These are phyloP conservation scores for Temnothorax ravouxi DNA, from an alignment of 2,888 invertebrate genomes.

Conservation along the genomic window DNA sequence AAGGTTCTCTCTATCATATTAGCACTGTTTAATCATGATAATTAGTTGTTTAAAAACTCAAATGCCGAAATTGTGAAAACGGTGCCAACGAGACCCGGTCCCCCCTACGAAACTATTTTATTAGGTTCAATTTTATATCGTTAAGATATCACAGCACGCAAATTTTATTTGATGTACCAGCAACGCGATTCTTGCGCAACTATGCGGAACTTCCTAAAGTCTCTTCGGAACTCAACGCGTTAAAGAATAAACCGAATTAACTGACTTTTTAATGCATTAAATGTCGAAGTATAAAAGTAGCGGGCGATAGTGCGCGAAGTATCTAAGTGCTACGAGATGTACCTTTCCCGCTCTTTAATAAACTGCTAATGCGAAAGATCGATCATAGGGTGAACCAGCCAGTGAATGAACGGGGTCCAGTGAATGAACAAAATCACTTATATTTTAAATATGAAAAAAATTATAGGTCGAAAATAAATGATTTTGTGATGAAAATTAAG, in stretches of 20 bases:
- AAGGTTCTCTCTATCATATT: no score
- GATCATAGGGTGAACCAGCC: no score
- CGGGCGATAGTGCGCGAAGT: slow-evolving; percentile 31
- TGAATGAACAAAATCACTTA: no score
- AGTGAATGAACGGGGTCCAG: no score
- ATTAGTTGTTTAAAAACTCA: no score
- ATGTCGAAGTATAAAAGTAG: slow-evolving; percentile 46
- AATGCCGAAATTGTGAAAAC: no score
- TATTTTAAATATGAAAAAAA: no score
- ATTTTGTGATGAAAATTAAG: no score
- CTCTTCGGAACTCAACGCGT: not conserved
- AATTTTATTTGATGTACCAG: slow-evolving; percentile 1
- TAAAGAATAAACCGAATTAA: slow-evolving; percentile 47
- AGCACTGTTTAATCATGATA: no score
- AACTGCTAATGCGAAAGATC: slow-evolving; percentile 54
- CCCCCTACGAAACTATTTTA: not conserved
- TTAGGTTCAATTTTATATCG: not conserved
- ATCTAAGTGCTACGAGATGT: slow-evolving; percentile 52
- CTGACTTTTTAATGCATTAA: slow-evolving; percentile 43
- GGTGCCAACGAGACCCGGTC: no score
- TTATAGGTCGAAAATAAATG: no score
- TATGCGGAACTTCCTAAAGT: not conserved
- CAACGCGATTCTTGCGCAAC: not conserved
- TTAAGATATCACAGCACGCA: not conserved
- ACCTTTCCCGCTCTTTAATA: slow-evolving; percentile 50